Evolutionary conservation across 2,113 vertebrate species (phyloP).

Genomic region (Perca schrenkii): DNA sequence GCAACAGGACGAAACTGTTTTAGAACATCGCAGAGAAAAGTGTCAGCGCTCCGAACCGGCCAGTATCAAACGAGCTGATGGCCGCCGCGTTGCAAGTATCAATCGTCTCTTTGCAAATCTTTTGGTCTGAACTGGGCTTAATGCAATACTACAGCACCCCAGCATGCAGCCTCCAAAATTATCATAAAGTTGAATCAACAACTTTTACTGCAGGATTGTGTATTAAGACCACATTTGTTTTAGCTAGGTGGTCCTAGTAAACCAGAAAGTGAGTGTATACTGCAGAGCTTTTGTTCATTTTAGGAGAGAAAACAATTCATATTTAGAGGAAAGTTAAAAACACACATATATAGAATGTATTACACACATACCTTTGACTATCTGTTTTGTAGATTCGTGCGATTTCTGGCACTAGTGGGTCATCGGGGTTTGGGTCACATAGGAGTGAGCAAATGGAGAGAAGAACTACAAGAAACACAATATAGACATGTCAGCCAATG

Average conservation of each 20-base stretch:
- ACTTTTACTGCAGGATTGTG: background rate
- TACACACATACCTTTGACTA: slow-evolving; percentile 82
- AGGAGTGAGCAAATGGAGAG: slow-evolving; percentile 89
- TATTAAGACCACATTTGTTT: background rate
- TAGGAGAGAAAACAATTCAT: background rate
- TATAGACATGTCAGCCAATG: background rate
- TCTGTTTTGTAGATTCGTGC: slow-evolving; percentile 89
- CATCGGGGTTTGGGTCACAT: slow-evolving; percentile 88
- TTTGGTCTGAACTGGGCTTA: background rate
- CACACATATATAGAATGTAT: too few relatives aligned
- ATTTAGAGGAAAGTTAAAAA: background rate
- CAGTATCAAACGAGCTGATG: too few relatives aligned
- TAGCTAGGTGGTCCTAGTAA: background rate
- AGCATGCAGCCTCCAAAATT: background rate
- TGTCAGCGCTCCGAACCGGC: too few relatives aligned
- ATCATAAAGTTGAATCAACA: background rate
- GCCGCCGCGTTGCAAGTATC: too few relatives aligned
- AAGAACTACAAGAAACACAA: slow-evolving; percentile 77
- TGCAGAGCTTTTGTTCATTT: background rate
- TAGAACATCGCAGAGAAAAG: too few relatives aligned
- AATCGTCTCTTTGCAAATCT: too few relatives aligned
- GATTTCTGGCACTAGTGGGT: slow-evolving; percentile 88
- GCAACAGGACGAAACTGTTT: too few relatives aligned
- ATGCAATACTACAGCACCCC: background rate
- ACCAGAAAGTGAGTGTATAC: background rate